Evolutionary conservation across 2,797 vertebrate genomes (phyloP).

Genomic region (Melanotaenia boesemani): DNA sequence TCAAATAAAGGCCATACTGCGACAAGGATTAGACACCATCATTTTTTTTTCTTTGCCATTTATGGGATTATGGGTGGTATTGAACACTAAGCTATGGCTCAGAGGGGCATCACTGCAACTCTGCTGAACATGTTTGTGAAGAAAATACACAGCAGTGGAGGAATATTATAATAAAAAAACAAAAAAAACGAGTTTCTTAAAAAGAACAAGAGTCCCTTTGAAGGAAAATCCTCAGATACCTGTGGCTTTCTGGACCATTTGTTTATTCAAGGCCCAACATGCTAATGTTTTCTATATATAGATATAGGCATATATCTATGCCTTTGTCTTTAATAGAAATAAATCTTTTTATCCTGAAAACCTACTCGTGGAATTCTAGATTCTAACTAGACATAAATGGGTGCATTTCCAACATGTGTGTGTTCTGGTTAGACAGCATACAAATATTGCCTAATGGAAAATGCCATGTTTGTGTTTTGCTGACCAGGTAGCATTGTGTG

Average conservation of each 20-base stretch:
- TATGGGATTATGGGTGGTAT: conserved; percentile 52
- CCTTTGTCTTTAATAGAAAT: no score
- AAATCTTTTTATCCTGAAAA: no score
- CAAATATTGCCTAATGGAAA: background rate
- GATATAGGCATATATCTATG: no score
- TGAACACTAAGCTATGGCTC: conserved; percentile 33
- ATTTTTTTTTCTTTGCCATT: conserved; percentile 46
- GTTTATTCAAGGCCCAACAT: no score
- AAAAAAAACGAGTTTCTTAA: background rate
- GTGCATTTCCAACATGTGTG: background rate
- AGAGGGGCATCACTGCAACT: conserved; percentile 26
- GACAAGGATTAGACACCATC: conserved; percentile 54
- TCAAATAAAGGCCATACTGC: conserved; percentile 39
- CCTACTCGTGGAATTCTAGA: no score
- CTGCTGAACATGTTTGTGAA: conserved; percentile 21
- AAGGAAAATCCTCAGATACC: conserved; percentile 6
- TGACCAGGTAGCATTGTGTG: no score
- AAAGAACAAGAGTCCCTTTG: conserved; percentile 13
- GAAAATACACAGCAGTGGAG: background rate
- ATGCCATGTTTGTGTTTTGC: no score
- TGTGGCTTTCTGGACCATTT: background rate
- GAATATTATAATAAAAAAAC: background rate
- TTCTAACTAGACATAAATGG: no score
- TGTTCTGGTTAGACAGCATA: background rate
- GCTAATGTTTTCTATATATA: no score